Base-by-base conservation (phyloP, 1,140 invertebrate genomes). In the Nymphalis io region DNA sequence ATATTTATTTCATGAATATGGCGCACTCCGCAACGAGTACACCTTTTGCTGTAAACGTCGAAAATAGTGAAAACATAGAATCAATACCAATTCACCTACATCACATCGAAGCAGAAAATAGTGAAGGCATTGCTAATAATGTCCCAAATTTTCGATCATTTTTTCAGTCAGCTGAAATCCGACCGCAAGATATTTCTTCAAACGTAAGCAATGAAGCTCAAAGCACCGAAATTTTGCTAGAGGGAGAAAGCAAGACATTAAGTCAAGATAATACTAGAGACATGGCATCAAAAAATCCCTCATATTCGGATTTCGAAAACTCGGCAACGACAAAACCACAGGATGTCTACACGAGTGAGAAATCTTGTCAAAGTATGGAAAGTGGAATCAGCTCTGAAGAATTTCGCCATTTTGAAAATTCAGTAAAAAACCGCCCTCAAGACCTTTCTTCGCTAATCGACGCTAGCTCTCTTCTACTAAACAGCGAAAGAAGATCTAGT, bases 241-340 rank as follows among this genome's bases (percentile, higher is more conserved):
- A 88, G 27, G 84, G 79, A 16, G 87, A 89, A 8, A 89, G 79
- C 59, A 85, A 83, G 62, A 80, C 75, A 16, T 27, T 83, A 10
- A 85, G 80, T 68, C 72, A 72, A 46, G 82, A 77, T 21, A 83
- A 77, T 65, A 80, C 81, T 55, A 78, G 64, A 64, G 80, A 85
- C 23, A 70, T 75, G 15, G 74, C 79, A 10, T 80, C 83, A 33
- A 76, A 78, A 48, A 83, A 81, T 10, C 82, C 82, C 2, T 81
- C 80, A 18, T 87, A 87, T 72, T 87, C 84, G 10, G 89, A 90
- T 70, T 90, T 88, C 48, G 86, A 87, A 62, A 74, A 78, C 63
- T 90, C 88, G 0, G 87, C 82, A 0, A 59, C 80, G 3, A 62
- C 74, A 16, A 90, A 89, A 71, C 85, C 84, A 3, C 88, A 92